Base-by-base conservation (phyloP, 2,888 invertebrate genomes). In the Cataglyphis rosenhaueri region DNA sequence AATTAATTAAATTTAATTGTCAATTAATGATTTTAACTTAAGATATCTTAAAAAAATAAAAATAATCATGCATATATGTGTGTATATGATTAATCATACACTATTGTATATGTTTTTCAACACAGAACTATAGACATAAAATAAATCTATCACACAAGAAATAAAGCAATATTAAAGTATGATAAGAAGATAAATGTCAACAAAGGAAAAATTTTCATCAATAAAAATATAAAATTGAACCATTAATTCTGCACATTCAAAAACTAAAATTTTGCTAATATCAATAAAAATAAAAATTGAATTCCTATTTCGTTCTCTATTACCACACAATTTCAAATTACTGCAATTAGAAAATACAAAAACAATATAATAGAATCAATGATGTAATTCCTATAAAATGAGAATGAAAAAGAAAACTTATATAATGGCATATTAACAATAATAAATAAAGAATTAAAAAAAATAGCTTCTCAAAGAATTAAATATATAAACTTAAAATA, bases 401-500 rank as follows among this genome's bases (percentile, higher is more conserved):
- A 73, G 57, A 73, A 38, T 38, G n/a, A 25, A 5, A 5, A 44
- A 48, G 21, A 62, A 71, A 62, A 18, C 10, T 48, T 10, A n/a
- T 6, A 48, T 48, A 48, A 48, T 48, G 18, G 1, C 6, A 5
- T 48, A 41, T 41, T 41, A 48, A 48, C 15, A 44, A 44, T 4
- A 44, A 15, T 32, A n/a, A 44, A 9, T 0, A 21, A 15, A 32
- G n/a, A 44, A n/a, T 2, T 10, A n/a, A n/a, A 35, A 35, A 32
- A 62, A 9, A n/a, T 35, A 35, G 1, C n/a, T 48, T n/a, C n/a
- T n/a, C n/a, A 48, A 6, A 32, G 32, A 32, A 0, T n/a, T 3
- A 62, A 57, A 62, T 75, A 57, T 57, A 59, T 41, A 41, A 41
- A 65, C 6, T n/a, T 64, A 12, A 64, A 41, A 21, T 41, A 21